phyloP scores from a whole-genome alignment of 2,113 vertebrate species.

The Etia nguti region DNA sequence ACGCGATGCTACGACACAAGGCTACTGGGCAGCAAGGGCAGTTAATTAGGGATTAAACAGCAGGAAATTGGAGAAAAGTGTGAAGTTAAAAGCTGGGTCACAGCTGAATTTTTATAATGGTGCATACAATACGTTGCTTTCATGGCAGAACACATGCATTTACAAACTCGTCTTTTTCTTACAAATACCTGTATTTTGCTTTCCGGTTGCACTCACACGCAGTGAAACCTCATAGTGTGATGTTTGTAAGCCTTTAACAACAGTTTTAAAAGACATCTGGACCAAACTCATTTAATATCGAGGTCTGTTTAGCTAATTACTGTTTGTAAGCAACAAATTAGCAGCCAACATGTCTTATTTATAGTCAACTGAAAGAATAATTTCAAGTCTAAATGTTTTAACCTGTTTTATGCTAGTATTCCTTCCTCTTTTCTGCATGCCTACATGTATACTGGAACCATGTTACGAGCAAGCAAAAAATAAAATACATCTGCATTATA shows the following conservation, averaged over 20 bases:
- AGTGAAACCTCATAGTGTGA: background rate
- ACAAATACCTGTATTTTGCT: background rate
- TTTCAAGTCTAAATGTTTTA: background rate
- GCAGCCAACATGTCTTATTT: background rate
- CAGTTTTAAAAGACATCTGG: background rate
- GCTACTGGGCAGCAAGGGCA: background rate
- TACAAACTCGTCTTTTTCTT: background rate
- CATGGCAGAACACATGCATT: background rate
- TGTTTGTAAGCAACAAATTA: background rate
- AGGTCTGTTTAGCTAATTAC: background rate
- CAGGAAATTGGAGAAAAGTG: background rate
- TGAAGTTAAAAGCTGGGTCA: background rate
- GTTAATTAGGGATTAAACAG: constrained; percentile 19
- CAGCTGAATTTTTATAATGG: background rate
- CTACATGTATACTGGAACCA: background rate
- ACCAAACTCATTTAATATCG: background rate
- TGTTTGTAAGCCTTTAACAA: background rate
- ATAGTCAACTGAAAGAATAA: background rate
- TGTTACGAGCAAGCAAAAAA: background rate
- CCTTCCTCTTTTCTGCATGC: background rate
- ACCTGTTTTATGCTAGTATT: background rate
- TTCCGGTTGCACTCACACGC: background rate
- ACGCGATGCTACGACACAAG: background rate
- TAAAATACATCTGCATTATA: background rate
- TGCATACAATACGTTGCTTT: no score